These are phyloP conservation scores for Dolichomitus sp. DNA, from an alignment of 2,888 invertebrate genomes.

Conservation along the genomic window DNA sequence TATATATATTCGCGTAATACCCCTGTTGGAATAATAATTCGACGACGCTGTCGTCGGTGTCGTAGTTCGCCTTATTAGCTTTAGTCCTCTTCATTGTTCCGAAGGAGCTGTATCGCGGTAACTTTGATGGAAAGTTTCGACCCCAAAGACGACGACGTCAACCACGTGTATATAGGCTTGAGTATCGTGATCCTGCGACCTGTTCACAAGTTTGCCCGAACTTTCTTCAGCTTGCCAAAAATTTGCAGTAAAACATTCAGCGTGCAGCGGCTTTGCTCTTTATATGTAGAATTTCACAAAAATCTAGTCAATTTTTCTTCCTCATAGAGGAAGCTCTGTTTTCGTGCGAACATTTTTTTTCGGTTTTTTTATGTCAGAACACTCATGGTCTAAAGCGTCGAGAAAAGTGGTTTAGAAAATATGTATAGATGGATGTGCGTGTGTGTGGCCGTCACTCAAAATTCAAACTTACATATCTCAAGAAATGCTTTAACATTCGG, in stretches of 20 bases:
- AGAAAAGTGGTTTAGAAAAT: too few species aligned
- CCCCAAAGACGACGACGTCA: conserved; percentile 35
- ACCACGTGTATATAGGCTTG: conserved; percentile 14
- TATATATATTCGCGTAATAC: conserved; percentile 15
- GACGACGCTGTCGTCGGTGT: conserved; percentile 22
- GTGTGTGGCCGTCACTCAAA: too few species aligned
- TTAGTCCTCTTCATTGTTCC: conserved; percentile 2
- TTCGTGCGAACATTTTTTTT: too few species aligned
- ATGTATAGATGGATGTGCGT: too few species aligned
- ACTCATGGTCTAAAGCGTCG: too few species aligned
- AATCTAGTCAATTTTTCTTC: neutral
- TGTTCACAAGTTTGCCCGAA: conserved; percentile 11
- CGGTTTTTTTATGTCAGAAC: too few species aligned
- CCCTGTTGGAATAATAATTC: conserved; percentile 39
- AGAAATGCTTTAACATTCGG: too few species aligned
- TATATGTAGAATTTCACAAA: neutral
- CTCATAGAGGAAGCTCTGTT: neutral
- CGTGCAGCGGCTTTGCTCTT: neutral
- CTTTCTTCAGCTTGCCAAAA: conserved; percentile 5
- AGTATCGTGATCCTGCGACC: conserved; percentile 7
- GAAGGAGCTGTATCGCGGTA: conserved; percentile 7
- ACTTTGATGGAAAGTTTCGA: conserved; percentile 56
- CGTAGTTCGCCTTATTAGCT: conserved; percentile 7
- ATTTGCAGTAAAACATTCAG: neutral
- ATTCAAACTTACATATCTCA: too few species aligned